Base-by-base conservation (phyloP, 1,140 invertebrate species). In the Portunus trituberculatus region DNA sequence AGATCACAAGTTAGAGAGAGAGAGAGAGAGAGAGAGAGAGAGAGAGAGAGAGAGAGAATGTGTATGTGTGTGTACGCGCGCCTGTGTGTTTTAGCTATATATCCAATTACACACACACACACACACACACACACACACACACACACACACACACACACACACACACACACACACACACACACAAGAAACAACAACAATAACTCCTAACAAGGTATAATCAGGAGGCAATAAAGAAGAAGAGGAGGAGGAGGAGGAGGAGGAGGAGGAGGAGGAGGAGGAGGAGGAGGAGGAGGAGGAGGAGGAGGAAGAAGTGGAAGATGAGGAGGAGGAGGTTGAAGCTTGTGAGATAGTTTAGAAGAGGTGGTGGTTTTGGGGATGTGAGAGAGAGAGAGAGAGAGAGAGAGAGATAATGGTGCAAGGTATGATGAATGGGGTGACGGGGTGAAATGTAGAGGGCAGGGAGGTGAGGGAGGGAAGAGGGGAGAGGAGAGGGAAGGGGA, bases 41-140 rank as follows among this genome's bases (percentile, higher is more conserved):
- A 59, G 52, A 59, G 52, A 59, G 52, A 59, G 52, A 59, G 52
- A 20, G 10, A 59, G 52, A 20, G 20, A 59, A 10, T 4, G 39
- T 2, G n/a, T n/a, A n/a, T n/a, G n/a, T n/a, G 59, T n/a, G n/a
- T n/a, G n/a, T n/a, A n/a, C n/a, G n/a, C n/a, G n/a, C n/a, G n/a
- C n/a, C n/a, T n/a, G n/a, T 10, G 59, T 76, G 59, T 12, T 76
- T 10, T 10, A 76, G 59, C n/a, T 12, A 28, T n/a, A 84, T n/a
- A 84, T 25, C 10, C 83, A n/a, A 12, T 20, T n/a, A 84, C 83
- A 84, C 3, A 84, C 20, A n/a, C 83, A 84, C 83, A 84, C 4
- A 84, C 83, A 84, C 83, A 48, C 88, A 89, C 88, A 89, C 88
- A 48, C 88, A 89, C 88, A 89, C 88, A 48, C 88, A 89, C 88